Evolutionary conservation across 2,888 invertebrate genomes (phyloP).

Genomic region (Orchestes rusci): DNA sequence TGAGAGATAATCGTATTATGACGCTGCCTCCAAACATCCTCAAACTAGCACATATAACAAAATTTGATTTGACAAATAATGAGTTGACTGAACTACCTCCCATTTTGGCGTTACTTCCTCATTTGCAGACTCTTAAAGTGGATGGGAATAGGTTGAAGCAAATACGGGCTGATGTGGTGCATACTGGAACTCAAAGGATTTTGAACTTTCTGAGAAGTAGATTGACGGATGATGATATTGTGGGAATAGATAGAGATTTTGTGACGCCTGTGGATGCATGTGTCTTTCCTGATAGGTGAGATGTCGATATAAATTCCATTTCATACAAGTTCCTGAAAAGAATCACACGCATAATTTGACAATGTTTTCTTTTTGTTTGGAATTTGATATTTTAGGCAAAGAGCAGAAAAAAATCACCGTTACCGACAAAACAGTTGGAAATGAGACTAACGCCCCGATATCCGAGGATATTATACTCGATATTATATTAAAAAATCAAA

Average conservation of each 20-base stretch:
- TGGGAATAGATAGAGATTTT: no score
- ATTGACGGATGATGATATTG: conserved; percentile 35
- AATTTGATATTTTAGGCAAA: no score
- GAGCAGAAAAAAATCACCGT: no score
- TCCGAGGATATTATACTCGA: no score
- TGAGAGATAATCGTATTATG: conserved; percentile 75
- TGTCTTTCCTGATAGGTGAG: conserved; percentile 34
- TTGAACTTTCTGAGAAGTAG: conserved; percentile 69
- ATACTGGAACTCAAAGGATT: conserved; percentile 75
- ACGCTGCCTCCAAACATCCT: conserved; percentile 72
- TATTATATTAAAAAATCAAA: no score
- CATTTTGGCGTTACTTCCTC: conserved; percentile 61
- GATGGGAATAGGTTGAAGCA: conserved; percentile 82
- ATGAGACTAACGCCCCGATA: no score
- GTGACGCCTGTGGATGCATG: conserved; percentile 25
- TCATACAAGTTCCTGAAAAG: no score
- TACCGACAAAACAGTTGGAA: no score
- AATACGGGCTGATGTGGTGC: conserved; percentile 74
- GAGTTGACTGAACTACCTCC: conserved; percentile 54
- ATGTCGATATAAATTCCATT: neutral
- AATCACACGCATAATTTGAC: no score
- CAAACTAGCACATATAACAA: conserved; percentile 64
- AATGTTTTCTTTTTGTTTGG: no score
- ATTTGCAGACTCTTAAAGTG: conserved; percentile 73
- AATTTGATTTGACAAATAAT: conserved; percentile 82